Base-by-base conservation (phyloP, 2,113 vertebrate genomes). In the Heliornis fulica region DNA sequence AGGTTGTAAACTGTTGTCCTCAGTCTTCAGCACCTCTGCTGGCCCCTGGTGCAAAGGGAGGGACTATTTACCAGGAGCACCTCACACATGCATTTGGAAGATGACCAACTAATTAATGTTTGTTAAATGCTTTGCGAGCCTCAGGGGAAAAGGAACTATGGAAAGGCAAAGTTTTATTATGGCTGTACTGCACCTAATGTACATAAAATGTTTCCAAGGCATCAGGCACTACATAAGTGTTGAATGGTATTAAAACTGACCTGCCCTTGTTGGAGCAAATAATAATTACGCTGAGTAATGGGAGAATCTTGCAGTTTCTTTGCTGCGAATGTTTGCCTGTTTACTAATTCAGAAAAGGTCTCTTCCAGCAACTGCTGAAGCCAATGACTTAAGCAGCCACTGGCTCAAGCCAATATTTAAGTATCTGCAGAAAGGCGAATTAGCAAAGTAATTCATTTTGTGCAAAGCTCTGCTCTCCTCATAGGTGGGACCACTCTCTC, bases 71-170 rank as follows among this genome's bases (percentile, higher is more conserved):
- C 50, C 81, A 72, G 59, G 60, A 94, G 91, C 81, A 89, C 83
- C 76, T 97, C 92, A 96, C 76, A 84, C 41, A 31, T 45, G 26
- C 38, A 2, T 91, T 94, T 96, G 94, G 95, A 96, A 94, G 89
- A 91, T 95, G 96, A 90, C 82, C 94, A 96, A 53, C 89, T 96
- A 95, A 94, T 95, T 96, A 94, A 91, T 91, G 93, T 95, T 95
- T 95, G 92, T 91, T 86, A 95, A 97, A 92, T 0, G 3, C 88
- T 86, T 80, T 0, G 0, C 0, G 1, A 76, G 76, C 91, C 90
- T 86, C 92, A 13, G 68, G 87, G 87, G 86, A 80, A 97, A 96
- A 85, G 51, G 83, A 74, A 3, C 89, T 45, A 25, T 60, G 50
- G 84, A 94, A 89, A 94, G 71, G 88, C 87, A 88, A 96, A 95